Base-by-base conservation (phyloP, 2,113 vertebrate species). In the Labrus mixtus region DNA sequence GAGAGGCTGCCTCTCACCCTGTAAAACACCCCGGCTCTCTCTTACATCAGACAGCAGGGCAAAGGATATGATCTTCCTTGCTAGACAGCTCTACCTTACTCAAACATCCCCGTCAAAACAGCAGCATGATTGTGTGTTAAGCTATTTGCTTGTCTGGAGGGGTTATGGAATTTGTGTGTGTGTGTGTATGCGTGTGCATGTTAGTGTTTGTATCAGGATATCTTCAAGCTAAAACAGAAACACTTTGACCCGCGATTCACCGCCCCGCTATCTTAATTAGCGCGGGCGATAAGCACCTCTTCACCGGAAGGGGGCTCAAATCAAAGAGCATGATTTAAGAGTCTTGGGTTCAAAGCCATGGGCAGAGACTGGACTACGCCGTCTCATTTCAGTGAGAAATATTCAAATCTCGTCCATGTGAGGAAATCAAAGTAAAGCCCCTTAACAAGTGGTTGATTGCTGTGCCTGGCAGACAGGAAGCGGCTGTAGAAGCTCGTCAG, bases 261-360 rank as follows among this genome's bases (percentile, higher is more conserved):
- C 54, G 11, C 84, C 76, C 81, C 78, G 39, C 85, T 80, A 87
- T 89, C 87, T 92, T 94, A 92, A 95, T 94, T 93, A 93, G 81
- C 45, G 56, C n/a, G 17, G 17, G 71, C 73, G 76, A 88, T 93
- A 89, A 87, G 89, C 91, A 92, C 93, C 93, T 93, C 91, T 82
- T 86, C 88, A 90, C 89, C 74, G 89, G 87, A 91, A 90, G 82
- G 81, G 81, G 87, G 79, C 76, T 69, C 66, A 88, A 93, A 94
- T 94, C 93, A 95, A 95, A 94, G 93, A 88, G 87, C 89, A 93
- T 93, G 90, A 92, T 94, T 92, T 87, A 93, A 86, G 78, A 91
- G 90, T 89, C 76, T 85, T 67, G 83, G 86, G 90, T 93, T 95
- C 91, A 95, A 94, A 95, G 94, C 86, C 83, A 76, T 71, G 88